Percentiles rank a stretch among this genome's conserved stretches.
These are phyloP conservation scores for Perizoma affinitatum DNA, from an alignment of 2,888 invertebrate genomes.

Conservation along the genomic window DNA sequence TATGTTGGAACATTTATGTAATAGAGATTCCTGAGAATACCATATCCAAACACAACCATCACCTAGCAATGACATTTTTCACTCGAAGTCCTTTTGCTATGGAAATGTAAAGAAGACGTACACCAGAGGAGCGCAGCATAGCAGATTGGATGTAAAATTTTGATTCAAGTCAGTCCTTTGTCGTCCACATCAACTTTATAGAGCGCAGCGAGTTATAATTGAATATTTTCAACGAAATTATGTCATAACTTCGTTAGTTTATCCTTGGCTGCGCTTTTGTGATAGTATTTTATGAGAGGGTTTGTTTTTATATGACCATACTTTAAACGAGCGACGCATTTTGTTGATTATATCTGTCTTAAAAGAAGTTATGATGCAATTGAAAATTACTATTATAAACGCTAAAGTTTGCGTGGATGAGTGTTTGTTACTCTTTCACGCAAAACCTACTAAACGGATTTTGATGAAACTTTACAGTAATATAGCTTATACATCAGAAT, in stretches of 20 bases:
- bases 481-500: no score
- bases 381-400: no score
- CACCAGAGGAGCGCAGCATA: constrained; percentile 48
- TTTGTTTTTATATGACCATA: no score
- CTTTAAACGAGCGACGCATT: no score
- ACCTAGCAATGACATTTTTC: not conserved
- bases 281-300: no score
- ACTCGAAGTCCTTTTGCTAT: constrained; percentile 52
- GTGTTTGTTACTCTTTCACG: no score
- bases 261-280: not conserved
- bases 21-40: constrained; percentile 3
- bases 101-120: constrained; percentile 59
- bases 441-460: no score
- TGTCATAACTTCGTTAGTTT: constrained; percentile 12
- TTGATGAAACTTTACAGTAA: no score
- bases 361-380: no score
- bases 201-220: constrained; percentile 17
- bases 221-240: constrained; percentile 22
- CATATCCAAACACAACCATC: constrained; percentile 14
- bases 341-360: no score
- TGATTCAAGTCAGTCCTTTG: constrained; percentile 52
- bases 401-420: no score
- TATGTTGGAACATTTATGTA: no score
- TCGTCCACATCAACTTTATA: constrained; percentile 25
- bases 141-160: constrained; percentile 63